These are phyloP conservation scores for Manis javanica DNA, from an alignment of 2,797 vertebrate genomes.

Conservation along the genomic window DNA sequence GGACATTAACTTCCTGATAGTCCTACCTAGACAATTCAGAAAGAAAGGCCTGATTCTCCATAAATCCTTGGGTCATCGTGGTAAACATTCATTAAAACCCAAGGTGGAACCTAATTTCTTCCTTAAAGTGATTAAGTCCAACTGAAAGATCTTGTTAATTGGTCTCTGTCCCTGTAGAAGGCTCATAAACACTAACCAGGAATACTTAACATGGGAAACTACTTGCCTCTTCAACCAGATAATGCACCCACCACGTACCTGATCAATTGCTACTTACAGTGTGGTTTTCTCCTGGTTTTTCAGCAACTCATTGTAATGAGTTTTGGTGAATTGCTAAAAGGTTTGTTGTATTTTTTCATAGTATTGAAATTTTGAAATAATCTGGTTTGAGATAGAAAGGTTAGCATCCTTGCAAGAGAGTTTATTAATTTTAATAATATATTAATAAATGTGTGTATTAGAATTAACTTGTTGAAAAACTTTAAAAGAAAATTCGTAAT, in stretches of 20 bases:
- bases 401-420: neutral
- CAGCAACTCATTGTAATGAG: neutral
- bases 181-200: neutral
- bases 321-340: neutral
- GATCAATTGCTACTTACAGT: neutral
- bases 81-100: neutral
- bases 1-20: neutral
- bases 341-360: neutral
- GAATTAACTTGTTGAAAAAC: neutral
- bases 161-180: neutral
- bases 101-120: neutral
- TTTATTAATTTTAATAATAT: neutral
- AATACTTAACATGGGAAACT: neutral
- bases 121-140: neutral
- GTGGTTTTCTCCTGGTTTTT: neutral
- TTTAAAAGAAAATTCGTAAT: neutral
- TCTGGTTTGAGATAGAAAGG: neutral
- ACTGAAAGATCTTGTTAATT: neutral
- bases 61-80: neutral
- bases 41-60: neutral
- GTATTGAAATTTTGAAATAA: constrained; percentile 8
- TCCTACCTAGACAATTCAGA: neutral
- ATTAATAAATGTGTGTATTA: neutral
- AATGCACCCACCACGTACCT: no score
- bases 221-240: neutral